Evolutionary conservation across 2,797 vertebrate genomes (phyloP).

Genomic region (Aplochiton taeniatus): DNA sequence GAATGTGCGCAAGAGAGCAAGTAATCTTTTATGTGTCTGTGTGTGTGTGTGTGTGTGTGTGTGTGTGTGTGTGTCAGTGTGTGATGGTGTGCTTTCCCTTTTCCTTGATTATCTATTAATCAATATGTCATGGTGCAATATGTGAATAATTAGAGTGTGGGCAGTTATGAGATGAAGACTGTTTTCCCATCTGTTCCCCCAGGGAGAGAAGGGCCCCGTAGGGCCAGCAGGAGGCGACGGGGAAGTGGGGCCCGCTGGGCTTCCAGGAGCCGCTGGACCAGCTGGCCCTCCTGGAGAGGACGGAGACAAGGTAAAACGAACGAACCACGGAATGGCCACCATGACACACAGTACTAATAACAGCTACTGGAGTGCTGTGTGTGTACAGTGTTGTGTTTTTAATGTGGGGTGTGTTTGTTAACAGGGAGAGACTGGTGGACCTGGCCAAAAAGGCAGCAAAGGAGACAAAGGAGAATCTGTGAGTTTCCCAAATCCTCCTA

Average conservation of each 20-base stretch:
- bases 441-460: constrained; percentile 91
- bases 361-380: not conserved
- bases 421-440: constrained; percentile 86
- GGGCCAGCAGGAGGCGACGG: constrained; percentile 86
- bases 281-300: constrained; percentile 85
- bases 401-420: constrained; percentile 12
- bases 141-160: constrained; percentile 33
- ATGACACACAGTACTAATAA: not conserved
- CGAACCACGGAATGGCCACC: not conserved
- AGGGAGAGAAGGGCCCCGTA: constrained; percentile 86
- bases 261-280: constrained; percentile 79
- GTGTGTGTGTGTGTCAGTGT: constrained; percentile 13
- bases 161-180: constrained; percentile 30
- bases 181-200: constrained; percentile 38
- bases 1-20: no score
- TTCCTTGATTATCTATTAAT: constrained; percentile 14
- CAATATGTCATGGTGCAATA: constrained; percentile 34
- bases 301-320: constrained; percentile 85
- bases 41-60: constrained; percentile 13
- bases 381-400: constrained; percentile 6
- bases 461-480: constrained; percentile 90
- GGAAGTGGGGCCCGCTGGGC: constrained; percentile 78
- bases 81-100: constrained; percentile 1
- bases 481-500: constrained; percentile 58
- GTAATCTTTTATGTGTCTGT: no score